Conservation (phyloP, 2,888 invertebrate genomes). For the Escarpia spicata region DNA sequence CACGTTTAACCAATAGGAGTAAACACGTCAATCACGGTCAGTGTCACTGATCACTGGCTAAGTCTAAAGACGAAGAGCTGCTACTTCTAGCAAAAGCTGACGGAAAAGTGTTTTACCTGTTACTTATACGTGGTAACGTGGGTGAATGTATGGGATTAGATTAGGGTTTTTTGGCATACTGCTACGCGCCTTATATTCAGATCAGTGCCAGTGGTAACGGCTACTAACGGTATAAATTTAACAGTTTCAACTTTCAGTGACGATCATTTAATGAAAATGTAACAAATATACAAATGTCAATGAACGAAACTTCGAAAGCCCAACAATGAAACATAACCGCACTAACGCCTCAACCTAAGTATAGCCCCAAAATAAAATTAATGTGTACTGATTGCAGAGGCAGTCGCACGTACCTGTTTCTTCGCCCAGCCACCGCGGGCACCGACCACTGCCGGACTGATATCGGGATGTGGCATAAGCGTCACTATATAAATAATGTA, state of each 20-base stretch:
- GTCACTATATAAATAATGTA: conserved; percentile 16
- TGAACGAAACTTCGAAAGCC: too few species aligned
- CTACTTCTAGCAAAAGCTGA: not conserved
- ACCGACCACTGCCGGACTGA: not conserved
- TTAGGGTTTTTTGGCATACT: not conserved
- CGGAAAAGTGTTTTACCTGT: too few species aligned
- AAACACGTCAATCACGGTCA: not conserved
- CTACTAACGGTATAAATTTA: too few species aligned
- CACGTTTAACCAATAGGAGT: not conserved
- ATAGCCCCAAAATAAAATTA: too few species aligned
- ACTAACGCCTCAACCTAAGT: too few species aligned
- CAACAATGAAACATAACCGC: too few species aligned
- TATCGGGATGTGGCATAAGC: not conserved
- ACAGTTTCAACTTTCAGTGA: too few species aligned
- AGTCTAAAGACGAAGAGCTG: not conserved
- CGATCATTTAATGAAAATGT: too few species aligned
- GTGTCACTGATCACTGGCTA: too few species aligned
- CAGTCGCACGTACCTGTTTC: not conserved
- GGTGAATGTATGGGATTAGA: not conserved
- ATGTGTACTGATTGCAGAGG: not conserved
- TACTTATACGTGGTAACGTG: not conserved
- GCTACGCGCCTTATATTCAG: too few species aligned
- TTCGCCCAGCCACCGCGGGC: not conserved
- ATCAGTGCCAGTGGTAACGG: too few species aligned
- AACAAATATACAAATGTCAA: too few species aligned